A percentile compares a stretch with the other conserved stretches of the same genome.
Evolutionary conservation across 2,888 invertebrate genomes (phyloP).

Genomic region (Oxyscelio sp.): DNA sequence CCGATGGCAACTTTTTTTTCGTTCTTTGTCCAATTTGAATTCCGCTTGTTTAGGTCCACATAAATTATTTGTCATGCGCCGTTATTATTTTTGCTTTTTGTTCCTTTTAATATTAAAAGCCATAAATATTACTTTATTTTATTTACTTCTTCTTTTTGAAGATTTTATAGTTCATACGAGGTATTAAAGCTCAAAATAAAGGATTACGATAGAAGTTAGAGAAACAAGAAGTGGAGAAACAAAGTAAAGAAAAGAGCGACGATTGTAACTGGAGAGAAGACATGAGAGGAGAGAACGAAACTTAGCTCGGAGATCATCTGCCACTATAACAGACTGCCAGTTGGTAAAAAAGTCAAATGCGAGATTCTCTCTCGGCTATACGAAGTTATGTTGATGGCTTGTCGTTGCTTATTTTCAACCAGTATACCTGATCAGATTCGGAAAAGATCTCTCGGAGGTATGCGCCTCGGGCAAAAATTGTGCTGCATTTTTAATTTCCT

Average conservation of each 20-base stretch:
- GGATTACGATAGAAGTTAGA: too few relatives aligned
- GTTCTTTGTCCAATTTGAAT: slow-evolving; percentile 51
- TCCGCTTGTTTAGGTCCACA: not conserved
- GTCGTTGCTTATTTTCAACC: slow-evolving; percentile 88
- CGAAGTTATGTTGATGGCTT: slow-evolving; percentile 87
- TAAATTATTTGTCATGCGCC: too few relatives aligned
- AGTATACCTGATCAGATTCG: slow-evolving; percentile 87
- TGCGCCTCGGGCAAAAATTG: slow-evolving; percentile 86
- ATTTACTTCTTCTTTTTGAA: too few relatives aligned
- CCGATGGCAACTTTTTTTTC: slow-evolving; percentile 58
- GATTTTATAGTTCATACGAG: too few relatives aligned
- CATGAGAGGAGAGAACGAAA: slow-evolving; percentile 72
- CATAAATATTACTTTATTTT: too few relatives aligned
- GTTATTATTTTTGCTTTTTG: too few relatives aligned
- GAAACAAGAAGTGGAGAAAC: too few relatives aligned
- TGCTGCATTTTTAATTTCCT: slow-evolving; percentile 24
- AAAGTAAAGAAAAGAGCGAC: slow-evolving; percentile 58
- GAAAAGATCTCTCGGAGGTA: slow-evolving; percentile 85
- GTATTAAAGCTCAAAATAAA: too few relatives aligned
- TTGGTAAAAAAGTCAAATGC: slow-evolving; percentile 88
- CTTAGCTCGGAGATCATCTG: slow-evolving; percentile 86
- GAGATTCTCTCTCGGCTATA: slow-evolving; percentile 84
- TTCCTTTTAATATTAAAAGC: too few relatives aligned
- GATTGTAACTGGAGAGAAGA: slow-evolving; percentile 58
- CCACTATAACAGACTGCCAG: slow-evolving; percentile 87